Conservation (phyloP, 2,888 invertebrate genomes). For the Eurois occulta region DNA sequence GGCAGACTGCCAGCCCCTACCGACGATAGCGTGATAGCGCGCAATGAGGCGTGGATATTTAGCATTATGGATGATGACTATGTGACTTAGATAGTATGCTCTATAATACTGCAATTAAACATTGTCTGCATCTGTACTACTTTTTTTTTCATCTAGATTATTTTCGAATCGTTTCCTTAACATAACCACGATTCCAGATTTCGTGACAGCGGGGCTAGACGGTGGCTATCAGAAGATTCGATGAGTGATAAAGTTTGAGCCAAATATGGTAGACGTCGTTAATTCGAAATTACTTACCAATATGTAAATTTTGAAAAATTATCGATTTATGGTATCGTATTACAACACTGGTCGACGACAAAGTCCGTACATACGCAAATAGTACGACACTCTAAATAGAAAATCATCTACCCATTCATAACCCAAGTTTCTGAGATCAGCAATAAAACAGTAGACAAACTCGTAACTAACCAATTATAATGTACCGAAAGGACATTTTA, state of each 20-base stretch:
- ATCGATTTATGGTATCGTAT: neutral
- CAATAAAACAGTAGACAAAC: constrained; percentile 47
- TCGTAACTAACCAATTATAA: constrained; percentile 58
- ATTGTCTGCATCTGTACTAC: no score
- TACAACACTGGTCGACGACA: neutral
- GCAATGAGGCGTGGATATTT: constrained; percentile 67
- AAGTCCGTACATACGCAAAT: constrained; percentile 11
- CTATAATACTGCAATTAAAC: constrained; percentile 24
- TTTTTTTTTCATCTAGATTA: neutral
- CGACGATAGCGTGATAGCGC: constrained; percentile 62
- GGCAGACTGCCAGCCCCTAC: constrained; percentile 62
- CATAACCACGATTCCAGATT: neutral
- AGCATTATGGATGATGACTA: constrained; percentile 61
- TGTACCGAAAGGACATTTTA: constrained; percentile 63
- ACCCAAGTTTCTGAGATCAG: constrained; percentile 48
- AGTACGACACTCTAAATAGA: constrained; percentile 35
- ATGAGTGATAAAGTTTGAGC: neutral
- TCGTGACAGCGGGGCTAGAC: neutral
- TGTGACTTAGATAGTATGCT: constrained; percentile 49
- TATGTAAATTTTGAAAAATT: neutral
- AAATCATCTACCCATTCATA: constrained; percentile 45
- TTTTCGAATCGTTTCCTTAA: neutral
- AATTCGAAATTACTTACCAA: neutral
- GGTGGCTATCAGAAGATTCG: neutral
- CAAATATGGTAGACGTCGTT: neutral